Conservation (phyloP, 2,113 vertebrate species). For the Actenoides lindsayi region DNA sequence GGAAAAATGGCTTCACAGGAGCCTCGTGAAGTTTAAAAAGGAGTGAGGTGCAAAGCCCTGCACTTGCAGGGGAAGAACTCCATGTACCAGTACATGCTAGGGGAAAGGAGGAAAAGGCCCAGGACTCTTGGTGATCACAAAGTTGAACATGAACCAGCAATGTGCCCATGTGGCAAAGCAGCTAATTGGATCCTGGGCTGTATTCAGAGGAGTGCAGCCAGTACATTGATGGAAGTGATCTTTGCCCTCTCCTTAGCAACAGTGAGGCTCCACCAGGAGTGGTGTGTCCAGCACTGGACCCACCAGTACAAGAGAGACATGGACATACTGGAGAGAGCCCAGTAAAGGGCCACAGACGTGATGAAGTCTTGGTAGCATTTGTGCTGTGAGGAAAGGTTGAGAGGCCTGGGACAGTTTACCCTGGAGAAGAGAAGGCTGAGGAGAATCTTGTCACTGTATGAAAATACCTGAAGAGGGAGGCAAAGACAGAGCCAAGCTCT, state of each 20-base stretch:
- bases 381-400: neutral
- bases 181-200: neutral
- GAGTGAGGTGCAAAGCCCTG: accelerated
- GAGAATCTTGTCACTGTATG: neutral
- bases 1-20: accelerated
- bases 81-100: accelerated
- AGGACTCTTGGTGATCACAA: neutral
- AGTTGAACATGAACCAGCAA: accelerated
- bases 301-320: accelerated
- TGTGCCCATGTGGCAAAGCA: neutral
- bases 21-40: neutral
- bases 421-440: neutral
- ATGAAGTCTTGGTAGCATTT: neutral
- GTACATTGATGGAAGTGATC: neutral
- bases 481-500: neutral
- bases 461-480: neutral
- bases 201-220: neutral
- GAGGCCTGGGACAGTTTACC: neutral
- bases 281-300: neutral
- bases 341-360: accelerated
- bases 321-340: neutral
- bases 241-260: neutral
- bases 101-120: neutral
- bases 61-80: accelerated
- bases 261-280: neutral